Evolutionary conservation across 2,113 vertebrate species (phyloP), one percentile per base, ranked within the genome.

Genomic region (Strix aluco): DNA sequence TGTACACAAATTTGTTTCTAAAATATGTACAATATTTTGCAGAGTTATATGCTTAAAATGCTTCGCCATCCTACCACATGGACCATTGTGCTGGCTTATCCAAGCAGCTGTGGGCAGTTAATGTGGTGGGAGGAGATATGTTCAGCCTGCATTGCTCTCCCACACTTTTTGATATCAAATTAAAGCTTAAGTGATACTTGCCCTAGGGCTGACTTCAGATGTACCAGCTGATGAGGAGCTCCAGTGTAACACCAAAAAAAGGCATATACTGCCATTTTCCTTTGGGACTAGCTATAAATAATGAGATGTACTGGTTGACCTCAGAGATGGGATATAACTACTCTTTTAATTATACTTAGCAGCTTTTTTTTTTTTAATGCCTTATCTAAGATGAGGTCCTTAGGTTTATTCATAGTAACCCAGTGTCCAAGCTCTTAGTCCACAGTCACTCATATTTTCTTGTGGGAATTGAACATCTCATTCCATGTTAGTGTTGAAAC

Each of bases 211-310:
- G 61, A 22, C 78, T 95, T 92, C 40, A 22, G 13, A 36, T 34
- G 40, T 92, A 49, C 63, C 74, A 81, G 40, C 85, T 90, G 74
- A 77, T 90, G 52, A 91, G 65, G 49, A 85, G 58, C 62, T 93
- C 74, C 54, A 94, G 51, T 67, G 78, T 67, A 92, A 77, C 61
- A 77, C 96, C 89, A 95, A 95, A 96, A 91, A 97, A 92, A 92
- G 97, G 72, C 93, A 92, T 88, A 79, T 54, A 10, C 46, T 92
- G 77, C 88, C 32, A 29, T 92, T 93, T 95, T 96, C 81, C 90
- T 80, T 73, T 6, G 65, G 83, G 90, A 91, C 59, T 84, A 42
- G 42, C 80, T 92, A 93, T 96, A 96, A 96, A 96, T 96, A 94
- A 77, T 54, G 38, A 90, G 80, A 78, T 58, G 22, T 82, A 21